Evolutionary conservation across 2,113 vertebrate genomes (phyloP).

Genomic region (Leptodactylus fuscus): DNA sequence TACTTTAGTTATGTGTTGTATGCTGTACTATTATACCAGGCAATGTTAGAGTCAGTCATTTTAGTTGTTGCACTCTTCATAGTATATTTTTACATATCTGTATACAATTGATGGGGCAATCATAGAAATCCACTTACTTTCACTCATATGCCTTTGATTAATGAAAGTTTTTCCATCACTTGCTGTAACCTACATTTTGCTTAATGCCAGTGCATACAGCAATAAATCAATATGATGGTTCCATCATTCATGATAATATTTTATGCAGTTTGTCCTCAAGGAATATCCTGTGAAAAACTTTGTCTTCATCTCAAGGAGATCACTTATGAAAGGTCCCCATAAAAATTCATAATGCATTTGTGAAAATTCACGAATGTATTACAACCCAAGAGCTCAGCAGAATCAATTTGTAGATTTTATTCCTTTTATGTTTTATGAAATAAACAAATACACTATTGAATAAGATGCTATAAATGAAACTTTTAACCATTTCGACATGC

Average conservation of each 20-base stretch:
- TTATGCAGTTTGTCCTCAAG: conserved; percentile 61
- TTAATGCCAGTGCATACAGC: conserved; percentile 57
- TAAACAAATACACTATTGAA: not conserved
- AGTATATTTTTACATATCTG: conserved; percentile 52
- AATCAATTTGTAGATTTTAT: not conserved
- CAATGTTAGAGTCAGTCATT: not conserved
- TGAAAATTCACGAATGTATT: conserved; percentile 8
- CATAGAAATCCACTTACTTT: conserved; percentile 52
- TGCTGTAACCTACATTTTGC: conserved; percentile 60
- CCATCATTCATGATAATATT: conserved; percentile 60
- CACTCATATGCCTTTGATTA: conserved; percentile 50
- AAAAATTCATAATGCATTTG: conserved; percentile 52
- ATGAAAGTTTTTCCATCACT: conserved; percentile 51
- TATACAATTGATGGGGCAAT: conserved; percentile 54
- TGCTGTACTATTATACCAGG: not conserved
- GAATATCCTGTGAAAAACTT: conserved; percentile 56
- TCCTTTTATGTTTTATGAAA: not conserved
- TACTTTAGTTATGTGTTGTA: not conserved
- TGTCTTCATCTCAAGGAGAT: conserved; percentile 59
- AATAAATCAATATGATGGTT: conserved; percentile 60
- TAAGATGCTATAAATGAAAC: not conserved
- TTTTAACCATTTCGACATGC: not conserved
- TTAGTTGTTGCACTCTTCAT: not conserved
- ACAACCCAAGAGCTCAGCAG: not conserved
- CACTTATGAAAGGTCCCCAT: conserved; percentile 43